These are phyloP conservation scores for Lucinisca nassula DNA, from an alignment of 2,888 invertebrate species.

Conservation along the genomic window DNA sequence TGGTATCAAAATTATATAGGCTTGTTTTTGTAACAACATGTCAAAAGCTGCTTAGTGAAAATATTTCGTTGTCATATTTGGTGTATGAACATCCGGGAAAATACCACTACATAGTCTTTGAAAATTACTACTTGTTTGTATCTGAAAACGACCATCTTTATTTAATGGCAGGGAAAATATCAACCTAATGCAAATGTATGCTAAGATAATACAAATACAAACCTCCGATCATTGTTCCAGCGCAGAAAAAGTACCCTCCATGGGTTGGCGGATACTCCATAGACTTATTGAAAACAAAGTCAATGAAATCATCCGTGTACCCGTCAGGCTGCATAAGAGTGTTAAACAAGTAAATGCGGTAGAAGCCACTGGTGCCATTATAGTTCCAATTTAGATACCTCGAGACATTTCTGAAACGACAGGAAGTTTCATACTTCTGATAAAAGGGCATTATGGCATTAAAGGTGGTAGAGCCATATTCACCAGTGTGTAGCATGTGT, in stretches of 20 bases:
- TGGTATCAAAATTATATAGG: no score
- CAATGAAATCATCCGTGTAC: slow-evolving; percentile 48
- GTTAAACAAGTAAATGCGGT: slow-evolving; percentile 44
- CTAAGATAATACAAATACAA: neutral
- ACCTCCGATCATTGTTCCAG: slow-evolving; percentile 58
- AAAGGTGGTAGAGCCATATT: slow-evolving; percentile 47
- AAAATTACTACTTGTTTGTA: no score
- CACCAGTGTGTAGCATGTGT: slow-evolving; percentile 46
- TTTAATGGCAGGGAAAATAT: no score
- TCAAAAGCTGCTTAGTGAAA: no score
- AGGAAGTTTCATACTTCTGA: neutral
- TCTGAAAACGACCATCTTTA: no score
- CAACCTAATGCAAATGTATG: neutral
- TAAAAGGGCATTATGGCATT: slow-evolving; percentile 34
- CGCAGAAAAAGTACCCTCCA: slow-evolving; percentile 23
- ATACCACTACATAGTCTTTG: no score
- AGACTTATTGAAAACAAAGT: slow-evolving; percentile 25
- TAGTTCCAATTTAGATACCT: slow-evolving; percentile 59
- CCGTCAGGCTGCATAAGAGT: slow-evolving; percentile 47
- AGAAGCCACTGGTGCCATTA: slow-evolving; percentile 22
- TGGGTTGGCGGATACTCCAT: neutral
- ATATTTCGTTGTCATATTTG: no score
- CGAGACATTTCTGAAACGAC: slow-evolving; percentile 34
- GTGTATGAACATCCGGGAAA: no score
- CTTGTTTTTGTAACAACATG: no score